Base-by-base conservation (phyloP, 2,797 vertebrate species). In the Diceros bicornis region DNA sequence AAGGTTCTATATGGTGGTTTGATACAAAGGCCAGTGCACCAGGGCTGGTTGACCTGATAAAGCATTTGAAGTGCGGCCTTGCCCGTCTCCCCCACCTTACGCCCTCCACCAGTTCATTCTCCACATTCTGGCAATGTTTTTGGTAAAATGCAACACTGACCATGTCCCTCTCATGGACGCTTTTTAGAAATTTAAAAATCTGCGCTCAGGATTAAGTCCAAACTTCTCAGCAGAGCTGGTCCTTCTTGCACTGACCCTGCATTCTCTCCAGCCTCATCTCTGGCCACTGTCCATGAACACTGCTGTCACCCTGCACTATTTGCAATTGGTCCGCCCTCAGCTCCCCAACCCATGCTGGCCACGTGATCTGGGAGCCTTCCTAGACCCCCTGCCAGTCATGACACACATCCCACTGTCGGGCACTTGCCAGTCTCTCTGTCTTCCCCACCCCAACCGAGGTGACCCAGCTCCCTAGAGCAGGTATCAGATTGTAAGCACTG, bases 1-100 rank as follows among this genome's bases (percentile, higher is more conserved):
- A 96, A 97, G 96, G 97, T 98, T 98, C 97, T 96, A 97, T 97
- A 97, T 96, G 95, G 97, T 79, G 96, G 95, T 93, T 89, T 85
- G 97, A 77, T 68, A 85, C 78, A 10, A 84, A 78, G 79, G 94
- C 85, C 57, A 52, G 69, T 23, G 47, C 1, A 17, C 50, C 66
- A 84, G 75, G 47, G 83, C 90, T 77, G 79, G 75, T 69, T 95
- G 61, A 13, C 83, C 95, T 5, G 52, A 86, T 89, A 85, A 66
- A 95, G 95, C 44, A 59, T 21, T 29, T 9, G 12, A 64, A 85
- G 59, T 61, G 47, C 47, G 21, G 93, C 75, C 61, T 50, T 20
- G 66, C 71, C 81, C 7, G 2, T 32, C 74, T 82, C 29, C 55
- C 34, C 16, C 1, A 3, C 41, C 47, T 29, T 6, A 50, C 34